These are phyloP conservation scores for Fulica atra DNA, from an alignment of 2,113 vertebrate species.

Conservation along the genomic window DNA sequence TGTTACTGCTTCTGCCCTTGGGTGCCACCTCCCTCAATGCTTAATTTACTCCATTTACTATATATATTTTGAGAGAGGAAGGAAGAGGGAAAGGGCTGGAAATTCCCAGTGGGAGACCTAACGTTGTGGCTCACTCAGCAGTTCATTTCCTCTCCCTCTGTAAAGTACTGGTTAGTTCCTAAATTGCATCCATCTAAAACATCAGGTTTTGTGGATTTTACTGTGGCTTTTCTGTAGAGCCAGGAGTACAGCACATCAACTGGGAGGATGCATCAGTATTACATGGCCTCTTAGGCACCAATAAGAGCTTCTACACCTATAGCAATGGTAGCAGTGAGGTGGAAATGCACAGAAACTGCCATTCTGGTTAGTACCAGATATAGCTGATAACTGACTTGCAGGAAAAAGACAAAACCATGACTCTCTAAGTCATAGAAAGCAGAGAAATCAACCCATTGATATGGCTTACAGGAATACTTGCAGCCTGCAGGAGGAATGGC, in stretches of 20 bases:
- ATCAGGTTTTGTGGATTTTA: background rate
- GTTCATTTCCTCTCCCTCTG: background rate
- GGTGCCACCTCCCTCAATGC: background rate
- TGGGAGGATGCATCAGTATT: background rate
- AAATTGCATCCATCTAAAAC: background rate
- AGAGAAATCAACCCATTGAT: background rate
- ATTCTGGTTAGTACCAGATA: background rate
- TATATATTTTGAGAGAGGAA: conserved; percentile 34
- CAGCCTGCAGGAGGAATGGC: background rate
- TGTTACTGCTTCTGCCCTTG: background rate
- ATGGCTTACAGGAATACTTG: background rate
- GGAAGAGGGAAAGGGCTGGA: conserved; percentile 54
- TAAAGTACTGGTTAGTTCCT: background rate
- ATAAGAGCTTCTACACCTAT: background rate
- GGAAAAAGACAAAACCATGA: background rate
- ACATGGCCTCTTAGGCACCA: background rate
- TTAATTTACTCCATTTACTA: conserved; percentile 18
- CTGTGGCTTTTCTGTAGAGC: background rate
- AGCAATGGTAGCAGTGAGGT: background rate
- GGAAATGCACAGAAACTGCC: background rate
- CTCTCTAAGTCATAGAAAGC: background rate
- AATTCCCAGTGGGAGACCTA: conserved; percentile 41
- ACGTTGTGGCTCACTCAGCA: background rate
- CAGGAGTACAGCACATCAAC: background rate
- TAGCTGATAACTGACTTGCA: rapidly evolving